Evolutionary conservation across 2,113 vertebrate species (phyloP).

Genomic region (Steatornis caripensis): DNA sequence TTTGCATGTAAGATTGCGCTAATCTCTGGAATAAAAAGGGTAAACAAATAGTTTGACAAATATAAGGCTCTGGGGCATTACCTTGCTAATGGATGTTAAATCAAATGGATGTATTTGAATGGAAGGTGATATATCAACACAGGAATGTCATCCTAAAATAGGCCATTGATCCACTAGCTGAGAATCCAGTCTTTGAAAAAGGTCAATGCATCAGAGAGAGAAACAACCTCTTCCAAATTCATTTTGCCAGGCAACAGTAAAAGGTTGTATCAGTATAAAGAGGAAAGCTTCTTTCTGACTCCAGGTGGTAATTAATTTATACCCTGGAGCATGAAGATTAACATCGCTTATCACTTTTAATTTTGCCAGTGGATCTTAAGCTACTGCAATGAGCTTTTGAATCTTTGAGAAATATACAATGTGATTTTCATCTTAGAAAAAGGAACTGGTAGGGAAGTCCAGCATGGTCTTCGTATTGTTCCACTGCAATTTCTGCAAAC

Average conservation of each 20-base stretch:
- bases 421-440: not conserved
- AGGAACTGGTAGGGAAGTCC: not conserved
- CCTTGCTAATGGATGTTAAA: slow-evolving; percentile 31
- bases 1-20: not conserved
- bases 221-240: not conserved
- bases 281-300: slow-evolving; percentile 40
- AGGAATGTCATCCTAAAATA: slow-evolving; percentile 33
- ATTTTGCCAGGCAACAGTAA: slow-evolving; percentile 48
- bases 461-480: not conserved
- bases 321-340: slow-evolving; percentile 66
- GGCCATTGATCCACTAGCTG: slow-evolving; percentile 33
- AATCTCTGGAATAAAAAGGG: slow-evolving; percentile 15
- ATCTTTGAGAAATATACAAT: not conserved
- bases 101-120: slow-evolving; percentile 32
- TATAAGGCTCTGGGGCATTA: slow-evolving; percentile 3
- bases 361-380: slow-evolving; percentile 61
- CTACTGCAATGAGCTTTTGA: slow-evolving; percentile 21
- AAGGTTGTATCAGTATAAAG: not conserved
- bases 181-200: slow-evolving; percentile 31
- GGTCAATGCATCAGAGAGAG: slow-evolving; percentile 28
- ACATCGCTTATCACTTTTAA: slow-evolving; percentile 66
- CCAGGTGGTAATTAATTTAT: slow-evolving; percentile 70
- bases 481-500: not conserved
- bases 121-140: slow-evolving; percentile 36
- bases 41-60: slow-evolving; percentile 34